Percentiles rank a stretch among this genome's conserved stretches.
Conservation (phyloP, 1,140 invertebrate genomes). For the Centruroides sculpturatus region DNA sequence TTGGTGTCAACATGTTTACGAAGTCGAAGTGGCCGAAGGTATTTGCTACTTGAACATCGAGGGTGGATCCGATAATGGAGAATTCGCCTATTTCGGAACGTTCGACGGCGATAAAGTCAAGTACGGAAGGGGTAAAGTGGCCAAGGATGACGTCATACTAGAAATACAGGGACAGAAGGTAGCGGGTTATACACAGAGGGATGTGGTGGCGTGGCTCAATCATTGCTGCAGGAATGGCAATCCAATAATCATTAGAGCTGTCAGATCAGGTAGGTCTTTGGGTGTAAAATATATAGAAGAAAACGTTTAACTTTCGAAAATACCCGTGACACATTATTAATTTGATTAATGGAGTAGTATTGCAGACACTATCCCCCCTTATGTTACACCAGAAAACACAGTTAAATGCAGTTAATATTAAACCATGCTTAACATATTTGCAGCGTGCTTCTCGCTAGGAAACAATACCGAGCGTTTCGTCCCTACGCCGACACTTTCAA, state of each 20-base stretch:
- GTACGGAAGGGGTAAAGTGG: constrained; percentile 23
- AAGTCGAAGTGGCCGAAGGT: constrained; percentile 29
- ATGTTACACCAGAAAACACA: too few species aligned
- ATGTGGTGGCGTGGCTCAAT: constrained; percentile 41
- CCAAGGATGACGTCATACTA: constrained; percentile 39
- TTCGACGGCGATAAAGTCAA: constrained; percentile 30
- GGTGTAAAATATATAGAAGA: too few species aligned
- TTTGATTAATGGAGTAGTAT: too few species aligned
- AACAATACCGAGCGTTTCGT: too few species aligned
- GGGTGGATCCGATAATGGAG: constrained; percentile 43
- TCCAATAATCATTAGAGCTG: constrained; percentile 39
- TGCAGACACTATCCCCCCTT: too few species aligned
- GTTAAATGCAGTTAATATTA: too few species aligned
- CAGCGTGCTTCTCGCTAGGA: too few species aligned
- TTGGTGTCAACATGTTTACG: constrained; percentile 17
- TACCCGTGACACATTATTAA: too few species aligned
- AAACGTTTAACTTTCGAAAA: too few species aligned
- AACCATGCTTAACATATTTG: too few species aligned
- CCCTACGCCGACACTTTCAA: too few species aligned
- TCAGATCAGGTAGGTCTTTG: constrained; percentile 35
- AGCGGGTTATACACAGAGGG: constrained; percentile 43
- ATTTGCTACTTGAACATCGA: constrained; percentile 25
- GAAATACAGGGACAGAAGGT: constrained; percentile 48
- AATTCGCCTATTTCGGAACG: constrained; percentile 38
- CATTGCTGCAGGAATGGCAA: constrained; percentile 42